phyloP scores from a whole-genome alignment of 2,113 vertebrate genomes.

The Condylura cristata region DNA sequence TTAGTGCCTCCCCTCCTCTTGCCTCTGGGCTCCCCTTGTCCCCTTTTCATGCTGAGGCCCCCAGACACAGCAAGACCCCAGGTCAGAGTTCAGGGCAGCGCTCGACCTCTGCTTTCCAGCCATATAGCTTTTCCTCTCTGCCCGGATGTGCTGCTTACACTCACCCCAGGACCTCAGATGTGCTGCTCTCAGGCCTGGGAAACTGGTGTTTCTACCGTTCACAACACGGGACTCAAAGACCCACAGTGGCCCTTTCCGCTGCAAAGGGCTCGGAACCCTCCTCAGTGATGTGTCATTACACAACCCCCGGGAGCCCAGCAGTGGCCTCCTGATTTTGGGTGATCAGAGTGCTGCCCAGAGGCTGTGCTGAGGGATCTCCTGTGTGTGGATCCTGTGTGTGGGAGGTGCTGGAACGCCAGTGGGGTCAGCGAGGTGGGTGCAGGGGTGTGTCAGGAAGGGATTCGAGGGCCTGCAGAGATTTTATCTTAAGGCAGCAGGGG shows the following conservation, averaged over 20 bases:
- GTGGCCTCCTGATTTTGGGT: neutral
- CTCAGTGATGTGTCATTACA: neutral
- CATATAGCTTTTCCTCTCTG: neutral
- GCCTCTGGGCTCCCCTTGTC: neutral
- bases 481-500: no score
- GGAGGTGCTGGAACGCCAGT: no score
- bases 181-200: neutral
- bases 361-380: neutral
- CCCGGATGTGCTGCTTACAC: rapidly evolving
- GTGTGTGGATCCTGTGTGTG: neutral
- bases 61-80: neutral
- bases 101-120: rapidly evolving
- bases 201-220: neutral
- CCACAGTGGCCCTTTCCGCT: neutral
- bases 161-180: neutral
- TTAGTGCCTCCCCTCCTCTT: neutral
- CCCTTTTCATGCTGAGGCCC: neutral
- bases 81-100: neutral
- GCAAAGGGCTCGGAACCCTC: neutral
- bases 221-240: rapidly evolving
- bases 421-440: rapidly evolving
- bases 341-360: neutral
- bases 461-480: no score
- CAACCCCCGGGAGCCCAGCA: neutral
- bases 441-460: no score